phyloP scores from a whole-genome alignment of 2,888 invertebrate genomes.

The Temnothorax rugatulus region DNA sequence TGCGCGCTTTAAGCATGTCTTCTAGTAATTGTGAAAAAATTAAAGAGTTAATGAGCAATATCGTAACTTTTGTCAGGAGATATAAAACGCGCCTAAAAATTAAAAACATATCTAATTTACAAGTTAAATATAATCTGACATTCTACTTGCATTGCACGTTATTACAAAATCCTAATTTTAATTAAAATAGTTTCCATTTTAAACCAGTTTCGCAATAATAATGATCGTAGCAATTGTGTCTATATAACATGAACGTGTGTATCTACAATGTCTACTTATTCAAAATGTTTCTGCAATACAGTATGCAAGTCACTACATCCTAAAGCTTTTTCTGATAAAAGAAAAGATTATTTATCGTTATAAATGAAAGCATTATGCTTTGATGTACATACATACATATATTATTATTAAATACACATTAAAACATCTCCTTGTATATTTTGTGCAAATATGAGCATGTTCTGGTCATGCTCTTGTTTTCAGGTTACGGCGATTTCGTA shows the following conservation, averaged over 20 bases:
- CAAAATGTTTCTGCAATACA: neutral
- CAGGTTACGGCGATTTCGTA: neutral
- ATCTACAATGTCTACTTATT: neutral
- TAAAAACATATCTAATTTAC: neutral
- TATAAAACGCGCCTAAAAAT: neutral
- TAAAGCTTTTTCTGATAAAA: neutral
- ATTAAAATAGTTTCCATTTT: neutral
- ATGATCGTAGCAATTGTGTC: neutral
- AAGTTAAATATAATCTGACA: neutral
- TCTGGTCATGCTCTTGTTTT: neutral
- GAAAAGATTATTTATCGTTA: neutral
- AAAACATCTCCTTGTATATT: conserved; percentile 4
- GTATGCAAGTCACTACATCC: neutral
- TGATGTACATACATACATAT: neutral
- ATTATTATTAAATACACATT: neutral
- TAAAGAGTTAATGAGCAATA: conserved; percentile 37
- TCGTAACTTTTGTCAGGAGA: neutral
- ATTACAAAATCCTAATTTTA: neutral
- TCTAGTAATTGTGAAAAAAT: conserved; percentile 55
- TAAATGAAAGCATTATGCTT: neutral
- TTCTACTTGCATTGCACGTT: neutral
- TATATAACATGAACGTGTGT: neutral
- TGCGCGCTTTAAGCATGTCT: conserved; percentile 33
- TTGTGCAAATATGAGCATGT: neutral
- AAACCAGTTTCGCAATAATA: neutral